phyloP scores from a whole-genome alignment of 2,113 vertebrate genomes.

The Entelurus aequoreus region DNA sequence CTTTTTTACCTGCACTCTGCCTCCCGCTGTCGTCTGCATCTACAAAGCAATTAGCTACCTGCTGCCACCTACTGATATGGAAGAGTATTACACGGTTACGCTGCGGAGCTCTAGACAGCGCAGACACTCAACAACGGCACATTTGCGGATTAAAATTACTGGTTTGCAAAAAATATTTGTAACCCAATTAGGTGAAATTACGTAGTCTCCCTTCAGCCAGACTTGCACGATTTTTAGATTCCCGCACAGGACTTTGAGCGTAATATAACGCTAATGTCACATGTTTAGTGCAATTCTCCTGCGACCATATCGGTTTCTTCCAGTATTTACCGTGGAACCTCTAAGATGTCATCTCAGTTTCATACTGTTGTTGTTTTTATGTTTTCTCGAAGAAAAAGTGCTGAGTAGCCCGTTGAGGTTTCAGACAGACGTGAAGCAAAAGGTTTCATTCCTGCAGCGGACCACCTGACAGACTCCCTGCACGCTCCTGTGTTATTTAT shows the following conservation, averaged over 20 bases:
- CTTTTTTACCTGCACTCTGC: too few species aligned
- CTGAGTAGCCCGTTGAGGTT: conserved; percentile 48
- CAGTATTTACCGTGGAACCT: background rate
- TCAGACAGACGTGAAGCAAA: conserved; percentile 29
- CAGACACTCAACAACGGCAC: too few species aligned
- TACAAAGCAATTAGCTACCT: too few species aligned
- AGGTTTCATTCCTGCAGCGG: conserved; percentile 60
- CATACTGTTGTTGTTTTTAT: conserved; percentile 53
- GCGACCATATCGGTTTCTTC: background rate
- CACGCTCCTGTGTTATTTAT: conserved; percentile 69
- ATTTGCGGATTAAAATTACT: too few species aligned
- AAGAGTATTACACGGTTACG: too few species aligned
- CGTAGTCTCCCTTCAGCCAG: too few species aligned
- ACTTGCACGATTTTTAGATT: background rate
- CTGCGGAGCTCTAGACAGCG: too few species aligned
- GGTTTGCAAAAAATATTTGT: too few species aligned
- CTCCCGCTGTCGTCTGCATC: too few species aligned
- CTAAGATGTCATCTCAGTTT: conserved; percentile 56
- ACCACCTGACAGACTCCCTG: conserved; percentile 64
- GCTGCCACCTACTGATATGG: too few species aligned
- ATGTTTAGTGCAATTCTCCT: background rate
- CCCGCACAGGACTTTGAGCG: background rate
- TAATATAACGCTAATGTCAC: background rate
- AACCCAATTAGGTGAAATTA: too few species aligned
- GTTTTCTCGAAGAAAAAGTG: conserved; percentile 37